Percentiles rank a stretch among this genome's conserved stretches.
Evolutionary conservation across 2,888 invertebrate genomes (phyloP).

Genomic region (Portevinia maculata): DNA sequence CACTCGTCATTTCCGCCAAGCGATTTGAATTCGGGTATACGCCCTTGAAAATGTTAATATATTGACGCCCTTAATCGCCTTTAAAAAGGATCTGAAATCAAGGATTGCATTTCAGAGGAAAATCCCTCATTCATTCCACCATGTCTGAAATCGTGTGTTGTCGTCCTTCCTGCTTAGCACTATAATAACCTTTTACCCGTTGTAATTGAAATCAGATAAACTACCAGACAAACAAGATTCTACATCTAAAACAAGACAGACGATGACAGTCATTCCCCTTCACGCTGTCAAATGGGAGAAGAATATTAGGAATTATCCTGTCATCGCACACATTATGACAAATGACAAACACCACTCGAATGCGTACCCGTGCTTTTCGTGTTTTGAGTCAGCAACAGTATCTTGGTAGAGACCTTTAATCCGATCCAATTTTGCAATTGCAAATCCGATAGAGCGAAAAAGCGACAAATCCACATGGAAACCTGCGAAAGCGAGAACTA

Average conservation of each 20-base stretch:
- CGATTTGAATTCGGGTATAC: conserved; percentile 1
- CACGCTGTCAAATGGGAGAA: conserved; percentile 20
- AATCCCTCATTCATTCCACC: conserved; percentile 48
- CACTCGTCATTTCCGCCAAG: conserved; percentile 20
- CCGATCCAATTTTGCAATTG: conserved; percentile 69
- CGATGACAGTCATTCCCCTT: conserved; percentile 20
- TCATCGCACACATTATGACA: conserved; percentile 60
- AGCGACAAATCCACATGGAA: conserved; percentile 38
- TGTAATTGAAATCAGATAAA: conserved; percentile 68
- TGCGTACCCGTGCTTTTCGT: conserved; percentile 21
- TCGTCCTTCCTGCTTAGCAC: neutral
- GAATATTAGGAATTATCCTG: conserved; percentile 61
- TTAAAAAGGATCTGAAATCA: conserved; percentile 17
- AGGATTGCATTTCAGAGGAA: conserved; percentile 49
- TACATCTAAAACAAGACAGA: conserved; percentile 22
- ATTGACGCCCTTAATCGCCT: conserved; percentile 46
- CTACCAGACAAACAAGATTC: conserved; percentile 49
- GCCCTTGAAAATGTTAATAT: conserved; percentile 57
- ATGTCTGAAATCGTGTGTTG: neutral
- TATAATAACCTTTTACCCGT: conserved; percentile 36
- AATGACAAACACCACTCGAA: conserved; percentile 42
- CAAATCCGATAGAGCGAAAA: conserved; percentile 17
- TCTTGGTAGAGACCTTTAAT: conserved; percentile 48
- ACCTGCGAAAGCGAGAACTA: conserved; percentile 60
- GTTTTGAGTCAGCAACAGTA: conserved; percentile 39